Percentiles rank a stretch among this genome's conserved stretches.
Evolutionary conservation across 2,888 invertebrate genomes (phyloP).

Genomic region (Atethmia centrago): DNA sequence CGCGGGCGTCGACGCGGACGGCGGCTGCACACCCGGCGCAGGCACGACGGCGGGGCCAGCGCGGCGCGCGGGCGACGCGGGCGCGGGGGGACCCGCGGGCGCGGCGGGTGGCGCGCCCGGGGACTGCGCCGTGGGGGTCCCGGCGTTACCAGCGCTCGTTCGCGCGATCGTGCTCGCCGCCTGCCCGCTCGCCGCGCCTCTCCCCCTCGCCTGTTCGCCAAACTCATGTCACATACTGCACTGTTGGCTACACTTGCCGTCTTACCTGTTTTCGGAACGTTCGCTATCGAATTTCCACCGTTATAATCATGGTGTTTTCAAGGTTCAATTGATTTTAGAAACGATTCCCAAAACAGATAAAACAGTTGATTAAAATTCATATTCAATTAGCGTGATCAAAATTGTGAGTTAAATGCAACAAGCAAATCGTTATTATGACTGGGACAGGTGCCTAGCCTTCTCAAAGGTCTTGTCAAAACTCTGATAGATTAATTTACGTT

Average conservation of each 20-base stretch:
- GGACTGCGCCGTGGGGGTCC: constrained; percentile 84
- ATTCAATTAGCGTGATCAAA: constrained; percentile 46
- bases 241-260: constrained; percentile 23
- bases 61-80: constrained; percentile 70
- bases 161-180: constrained; percentile 90
- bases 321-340: not conserved
- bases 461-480: constrained; percentile 31
- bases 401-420: constrained; percentile 45
- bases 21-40: constrained; percentile 85
- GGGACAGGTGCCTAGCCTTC: constrained; percentile 51
- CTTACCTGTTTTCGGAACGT: constrained; percentile 37
- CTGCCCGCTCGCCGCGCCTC: constrained; percentile 88
- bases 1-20: constrained; percentile 81
- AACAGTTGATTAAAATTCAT: constrained; percentile 24
- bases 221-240: constrained; percentile 54
- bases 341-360: constrained; percentile 48
- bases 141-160: constrained; percentile 91
- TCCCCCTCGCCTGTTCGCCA: constrained; percentile 87
- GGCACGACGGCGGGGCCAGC: constrained; percentile 72
- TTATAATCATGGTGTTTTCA: not conserved
- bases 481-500: constrained; percentile 38
- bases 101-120: constrained; percentile 73
- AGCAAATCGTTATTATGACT: constrained; percentile 50
- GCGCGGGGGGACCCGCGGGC: constrained; percentile 66
- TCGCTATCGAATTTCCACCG: not conserved